These are phyloP conservation scores for Petrocephalus zakoni DNA, from an alignment of 2,113 vertebrate species.

Conservation along the genomic window DNA sequence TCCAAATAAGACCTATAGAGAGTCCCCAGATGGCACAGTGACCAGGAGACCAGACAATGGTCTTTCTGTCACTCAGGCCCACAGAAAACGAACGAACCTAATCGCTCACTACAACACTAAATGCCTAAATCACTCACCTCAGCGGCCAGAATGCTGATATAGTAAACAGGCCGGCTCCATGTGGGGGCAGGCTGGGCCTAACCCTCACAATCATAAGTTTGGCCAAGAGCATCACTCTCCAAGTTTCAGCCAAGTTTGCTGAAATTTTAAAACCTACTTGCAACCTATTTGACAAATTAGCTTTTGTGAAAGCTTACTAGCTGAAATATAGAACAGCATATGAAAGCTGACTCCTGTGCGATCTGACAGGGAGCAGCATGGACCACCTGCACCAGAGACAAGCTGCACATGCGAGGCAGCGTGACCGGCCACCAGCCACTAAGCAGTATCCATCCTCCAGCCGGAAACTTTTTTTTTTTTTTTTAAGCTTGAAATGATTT, in stretches of 20 bases:
- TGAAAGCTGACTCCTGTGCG: neutral
- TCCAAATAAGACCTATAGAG: neutral
- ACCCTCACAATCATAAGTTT: neutral
- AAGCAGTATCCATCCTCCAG: neutral
- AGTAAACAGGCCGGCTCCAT: neutral
- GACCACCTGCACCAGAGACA: neutral
- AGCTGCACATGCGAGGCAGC: neutral
- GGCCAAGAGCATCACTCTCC: neutral
- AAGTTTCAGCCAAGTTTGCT: neutral
- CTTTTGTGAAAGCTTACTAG: too few species aligned
- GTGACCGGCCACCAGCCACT: neutral
- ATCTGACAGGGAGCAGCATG: neutral
- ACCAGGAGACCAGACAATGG: neutral
- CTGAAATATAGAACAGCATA: too few species aligned
- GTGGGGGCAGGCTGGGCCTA: neutral
- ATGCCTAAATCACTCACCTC: neutral
- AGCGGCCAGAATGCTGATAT: neutral
- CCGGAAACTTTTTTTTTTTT: neutral
- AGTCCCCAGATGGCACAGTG: neutral
- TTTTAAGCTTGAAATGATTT: neutral
- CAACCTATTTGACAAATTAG: neutral
- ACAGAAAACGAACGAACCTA: neutral
- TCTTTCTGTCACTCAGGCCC: neutral
- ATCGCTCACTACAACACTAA: neutral
- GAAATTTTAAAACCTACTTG: neutral